Percentiles rank a stretch among this genome's conserved stretches.
Conservation (phyloP, 2,113 vertebrate species). For the Theristicus caerulescens region DNA sequence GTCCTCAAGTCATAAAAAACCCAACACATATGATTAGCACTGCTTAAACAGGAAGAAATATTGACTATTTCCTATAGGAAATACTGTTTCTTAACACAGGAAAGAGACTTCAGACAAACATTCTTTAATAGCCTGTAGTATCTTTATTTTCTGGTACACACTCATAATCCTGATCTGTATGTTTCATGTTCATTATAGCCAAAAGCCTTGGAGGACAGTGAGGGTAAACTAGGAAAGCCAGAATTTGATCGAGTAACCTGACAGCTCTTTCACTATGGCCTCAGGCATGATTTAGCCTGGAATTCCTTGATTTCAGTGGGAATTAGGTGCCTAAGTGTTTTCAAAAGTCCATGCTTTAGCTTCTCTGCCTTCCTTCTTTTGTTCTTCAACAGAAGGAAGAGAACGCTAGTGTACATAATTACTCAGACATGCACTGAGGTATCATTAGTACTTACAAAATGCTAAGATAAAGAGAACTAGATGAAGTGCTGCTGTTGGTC, state of each 20-base stretch:
- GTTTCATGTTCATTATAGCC: background rate
- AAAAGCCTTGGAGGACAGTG: background rate
- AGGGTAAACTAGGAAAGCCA: background rate
- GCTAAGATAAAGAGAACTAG: background rate
- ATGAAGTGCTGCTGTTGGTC: background rate
- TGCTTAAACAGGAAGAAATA: background rate
- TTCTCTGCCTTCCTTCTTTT: background rate
- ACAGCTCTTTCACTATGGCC: background rate
- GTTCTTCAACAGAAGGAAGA: background rate
- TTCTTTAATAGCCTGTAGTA: background rate
- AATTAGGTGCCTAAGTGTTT: background rate
- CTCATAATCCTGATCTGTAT: background rate
- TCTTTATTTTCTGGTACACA: background rate
- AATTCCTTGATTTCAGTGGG: background rate
- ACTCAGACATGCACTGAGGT: background rate
- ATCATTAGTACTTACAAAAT: background rate
- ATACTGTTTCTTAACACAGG: background rate
- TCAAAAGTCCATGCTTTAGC: background rate
- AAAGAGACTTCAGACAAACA: background rate
- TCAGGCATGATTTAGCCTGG: background rate
- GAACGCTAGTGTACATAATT: background rate
- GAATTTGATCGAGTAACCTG: background rate
- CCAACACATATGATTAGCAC: background rate
- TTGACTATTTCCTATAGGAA: background rate
- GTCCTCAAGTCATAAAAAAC: background rate